A percentile compares a stretch with the other conserved stretches of the same genome.
These are phyloP conservation scores for Acrocephalus kingi DNA, from an alignment of 2,113 vertebrate species.

Conservation along the genomic window DNA sequence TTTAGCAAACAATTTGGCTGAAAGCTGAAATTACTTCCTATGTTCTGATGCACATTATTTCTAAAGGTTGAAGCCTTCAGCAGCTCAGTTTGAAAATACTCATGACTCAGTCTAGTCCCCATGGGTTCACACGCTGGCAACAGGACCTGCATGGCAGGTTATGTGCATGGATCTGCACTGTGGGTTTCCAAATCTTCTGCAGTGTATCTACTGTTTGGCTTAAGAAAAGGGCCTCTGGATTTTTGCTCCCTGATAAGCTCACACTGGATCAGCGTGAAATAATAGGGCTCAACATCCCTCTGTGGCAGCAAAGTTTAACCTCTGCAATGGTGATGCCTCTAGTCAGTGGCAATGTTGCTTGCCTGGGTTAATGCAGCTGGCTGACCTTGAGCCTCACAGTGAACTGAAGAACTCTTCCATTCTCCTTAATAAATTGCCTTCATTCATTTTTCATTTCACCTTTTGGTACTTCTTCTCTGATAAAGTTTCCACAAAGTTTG, in stretches of 20 bases:
- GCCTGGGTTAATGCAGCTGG: neutral
- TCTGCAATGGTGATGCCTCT: neutral
- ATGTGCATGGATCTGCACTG: neutral
- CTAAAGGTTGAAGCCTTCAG: neutral
- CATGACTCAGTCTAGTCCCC: neutral
- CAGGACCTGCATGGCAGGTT: neutral
- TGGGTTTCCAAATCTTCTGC: neutral
- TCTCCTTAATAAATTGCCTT: conserved; percentile 31
- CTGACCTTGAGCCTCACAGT: neutral
- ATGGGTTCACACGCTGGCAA: neutral
- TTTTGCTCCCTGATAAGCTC: neutral
- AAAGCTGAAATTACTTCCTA: neutral
- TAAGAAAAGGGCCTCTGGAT: neutral
- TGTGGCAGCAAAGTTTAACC: neutral
- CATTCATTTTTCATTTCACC: conserved; percentile 74
- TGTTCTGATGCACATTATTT: neutral
- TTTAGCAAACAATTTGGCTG: neutral
- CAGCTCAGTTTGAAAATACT: neutral
- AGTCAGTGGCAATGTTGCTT: neutral
- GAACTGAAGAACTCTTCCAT: neutral
- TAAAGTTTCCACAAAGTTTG: conserved; percentile 71
- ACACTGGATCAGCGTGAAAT: neutral
- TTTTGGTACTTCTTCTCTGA: conserved; percentile 45
- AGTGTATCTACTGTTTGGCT: too few species aligned
- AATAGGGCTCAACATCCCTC: neutral